Base-by-base conservation (phyloP, 2,888 invertebrate species). In the Spisula subtruncata region DNA sequence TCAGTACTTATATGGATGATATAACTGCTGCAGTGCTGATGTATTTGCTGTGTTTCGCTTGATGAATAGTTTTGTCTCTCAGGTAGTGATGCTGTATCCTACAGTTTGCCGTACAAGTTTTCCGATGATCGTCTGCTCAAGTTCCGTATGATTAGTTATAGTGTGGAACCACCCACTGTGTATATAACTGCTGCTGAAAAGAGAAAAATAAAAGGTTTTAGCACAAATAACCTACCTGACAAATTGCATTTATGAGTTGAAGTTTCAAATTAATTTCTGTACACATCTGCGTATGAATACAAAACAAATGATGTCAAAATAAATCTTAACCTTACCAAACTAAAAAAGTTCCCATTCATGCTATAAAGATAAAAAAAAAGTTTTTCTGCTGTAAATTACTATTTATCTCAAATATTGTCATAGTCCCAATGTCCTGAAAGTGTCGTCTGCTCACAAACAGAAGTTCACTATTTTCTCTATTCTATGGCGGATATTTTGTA, bases 61-160 rank as follows among this genome's bases (percentile, higher is more conserved):
- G 79, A 80, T 85, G 75, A 85, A 85, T 85, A 85, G 56, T 85
- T 85, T 80, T 85, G 85, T 85, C 85, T 85, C 85, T 56, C 79
- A 80, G 85, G 85, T 85, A 85, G 79, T 32, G 51, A 56, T 29
- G 54, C 29, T 75, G 75, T 75, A 75, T 75, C 75, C 75, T 75
- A 35, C 75, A 75, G 75, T 75, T 75, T 75, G 75, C 75, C 18
- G 75, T 75, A 35, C 75, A 75, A 18, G n/a, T 75, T 75, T 75
- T 75, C 75, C 75, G 75, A 75, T 75, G 75, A 75, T 75, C 75
- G 85, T 85, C 85, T 85, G 80, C 41, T 35, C 46, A 35, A 80
- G 80, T 54, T 85, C 85, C 85, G 85, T 80, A 75, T 75, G 75
- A 75, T 75, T 75, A 75, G 75, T 75, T 32, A 75, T 75, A 35